These are phyloP conservation scores for Acronicta psi DNA, from an alignment of 2,888 invertebrate species.

Conservation along the genomic window DNA sequence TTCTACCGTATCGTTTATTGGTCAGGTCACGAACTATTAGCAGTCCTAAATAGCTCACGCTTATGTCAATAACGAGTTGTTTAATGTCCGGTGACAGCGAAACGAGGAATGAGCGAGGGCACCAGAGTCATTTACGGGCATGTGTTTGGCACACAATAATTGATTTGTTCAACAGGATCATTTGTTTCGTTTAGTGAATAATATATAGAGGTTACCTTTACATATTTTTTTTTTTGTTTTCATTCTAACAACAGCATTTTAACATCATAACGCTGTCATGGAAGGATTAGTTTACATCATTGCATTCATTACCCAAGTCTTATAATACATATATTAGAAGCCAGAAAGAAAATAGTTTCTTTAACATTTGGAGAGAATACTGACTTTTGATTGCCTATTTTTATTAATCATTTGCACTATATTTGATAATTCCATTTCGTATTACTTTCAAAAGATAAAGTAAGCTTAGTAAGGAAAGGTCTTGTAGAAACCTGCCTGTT, in stretches of 20 bases:
- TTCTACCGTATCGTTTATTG: constrained; percentile 17
- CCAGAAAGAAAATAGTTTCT: too few species aligned
- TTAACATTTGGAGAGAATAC: too few species aligned
- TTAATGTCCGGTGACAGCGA: constrained; percentile 30
- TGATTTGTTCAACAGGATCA: neutral
- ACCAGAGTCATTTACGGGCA: constrained; percentile 9
- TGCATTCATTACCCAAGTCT: too few species aligned
- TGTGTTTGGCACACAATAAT: constrained; percentile 10
- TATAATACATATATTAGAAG: too few species aligned
- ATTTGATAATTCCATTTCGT: neutral
- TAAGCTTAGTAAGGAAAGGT: constrained; percentile 2
- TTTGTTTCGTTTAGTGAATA: too few species aligned
- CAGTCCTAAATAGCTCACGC: constrained; percentile 53
- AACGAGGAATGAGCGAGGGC: constrained; percentile 29
- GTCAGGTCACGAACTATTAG: constrained; percentile 41
- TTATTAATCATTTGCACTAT: too few species aligned
- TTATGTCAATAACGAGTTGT: constrained; percentile 57
- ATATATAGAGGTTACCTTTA: too few species aligned
- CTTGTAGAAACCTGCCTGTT: constrained; percentile 38
- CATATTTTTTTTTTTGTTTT: too few species aligned
- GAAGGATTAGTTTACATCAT: too few species aligned
- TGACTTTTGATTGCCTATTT: too few species aligned
- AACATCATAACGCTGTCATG: too few species aligned
- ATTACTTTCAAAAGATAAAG: neutral
- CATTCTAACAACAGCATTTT: too few species aligned